These are phyloP conservation scores for Seriola rivoliana DNA, from an alignment of 2,113 vertebrate species.

Conservation along the genomic window DNA sequence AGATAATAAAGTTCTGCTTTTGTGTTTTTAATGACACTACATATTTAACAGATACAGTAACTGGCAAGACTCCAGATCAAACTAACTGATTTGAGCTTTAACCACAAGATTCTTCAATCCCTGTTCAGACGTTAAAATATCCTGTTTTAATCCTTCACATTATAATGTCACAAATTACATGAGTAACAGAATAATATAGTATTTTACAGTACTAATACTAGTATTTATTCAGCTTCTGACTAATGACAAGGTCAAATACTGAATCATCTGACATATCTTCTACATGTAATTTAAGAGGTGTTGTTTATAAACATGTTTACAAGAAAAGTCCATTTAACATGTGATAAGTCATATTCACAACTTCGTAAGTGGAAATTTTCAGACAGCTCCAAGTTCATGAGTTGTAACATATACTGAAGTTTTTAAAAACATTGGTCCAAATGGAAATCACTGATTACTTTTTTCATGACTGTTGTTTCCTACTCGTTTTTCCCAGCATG, in stretches of 20 bases:
- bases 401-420: not conserved
- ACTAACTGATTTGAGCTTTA: not conserved
- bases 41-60: not conserved
- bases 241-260: not conserved
- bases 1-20: not conserved
- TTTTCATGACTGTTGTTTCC: not conserved
- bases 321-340: not conserved
- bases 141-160: not conserved
- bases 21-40: not conserved
- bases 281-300: not conserved
- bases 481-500: not conserved
- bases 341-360: not conserved
- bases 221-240: not conserved
- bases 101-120: not conserved
- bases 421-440: not conserved
- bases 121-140: not conserved
- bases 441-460: constrained; percentile 1
- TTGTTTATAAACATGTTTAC: not conserved
- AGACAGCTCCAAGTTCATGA: not conserved
- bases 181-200: not conserved
- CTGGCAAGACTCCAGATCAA: constrained; percentile 3
- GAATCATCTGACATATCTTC: not conserved
- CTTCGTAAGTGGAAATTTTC: not conserved
- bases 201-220: not conserved
- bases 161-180: not conserved